phyloP scores from a whole-genome alignment of 2,113 vertebrate species.

The Entomyzon cyanotis region DNA sequence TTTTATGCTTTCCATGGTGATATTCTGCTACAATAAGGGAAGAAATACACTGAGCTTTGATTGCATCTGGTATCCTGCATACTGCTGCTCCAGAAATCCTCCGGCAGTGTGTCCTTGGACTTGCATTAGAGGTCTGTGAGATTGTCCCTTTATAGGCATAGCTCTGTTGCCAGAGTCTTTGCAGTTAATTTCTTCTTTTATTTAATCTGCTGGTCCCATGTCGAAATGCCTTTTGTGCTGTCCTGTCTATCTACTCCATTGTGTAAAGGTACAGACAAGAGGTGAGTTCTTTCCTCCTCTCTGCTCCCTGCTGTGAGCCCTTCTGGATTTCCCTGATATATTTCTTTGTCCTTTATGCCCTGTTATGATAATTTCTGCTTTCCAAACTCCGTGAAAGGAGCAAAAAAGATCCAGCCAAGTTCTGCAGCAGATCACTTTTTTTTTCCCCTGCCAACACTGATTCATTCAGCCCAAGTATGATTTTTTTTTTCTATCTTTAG shows the following conservation, averaged over 20 bases:
- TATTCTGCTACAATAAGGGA: background rate
- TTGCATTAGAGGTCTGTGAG: background rate
- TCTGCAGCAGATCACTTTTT: background rate
- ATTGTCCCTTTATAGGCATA: background rate
- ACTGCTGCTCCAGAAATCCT: background rate
- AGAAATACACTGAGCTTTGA: background rate
- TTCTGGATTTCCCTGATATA: background rate
- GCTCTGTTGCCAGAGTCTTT: background rate
- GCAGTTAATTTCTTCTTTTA: background rate
- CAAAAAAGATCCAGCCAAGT: background rate
- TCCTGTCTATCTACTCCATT: background rate
- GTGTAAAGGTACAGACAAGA: background rate
- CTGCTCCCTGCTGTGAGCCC: background rate
- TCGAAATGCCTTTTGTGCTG: background rate
- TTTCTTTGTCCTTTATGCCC: background rate
- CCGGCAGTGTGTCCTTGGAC: background rate
- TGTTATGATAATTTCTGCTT: background rate
- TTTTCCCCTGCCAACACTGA: background rate
- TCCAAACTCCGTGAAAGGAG: background rate
- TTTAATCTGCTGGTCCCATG: background rate
- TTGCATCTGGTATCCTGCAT: background rate
- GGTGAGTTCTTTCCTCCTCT: background rate
- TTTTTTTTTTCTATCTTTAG: constrained; percentile 6
- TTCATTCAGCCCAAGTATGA: constrained; percentile 13
- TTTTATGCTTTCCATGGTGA: background rate